These are phyloP conservation scores for Takifugu ocellatus DNA, from an alignment of 2,797 vertebrate genomes.

Conservation along the genomic window DNA sequence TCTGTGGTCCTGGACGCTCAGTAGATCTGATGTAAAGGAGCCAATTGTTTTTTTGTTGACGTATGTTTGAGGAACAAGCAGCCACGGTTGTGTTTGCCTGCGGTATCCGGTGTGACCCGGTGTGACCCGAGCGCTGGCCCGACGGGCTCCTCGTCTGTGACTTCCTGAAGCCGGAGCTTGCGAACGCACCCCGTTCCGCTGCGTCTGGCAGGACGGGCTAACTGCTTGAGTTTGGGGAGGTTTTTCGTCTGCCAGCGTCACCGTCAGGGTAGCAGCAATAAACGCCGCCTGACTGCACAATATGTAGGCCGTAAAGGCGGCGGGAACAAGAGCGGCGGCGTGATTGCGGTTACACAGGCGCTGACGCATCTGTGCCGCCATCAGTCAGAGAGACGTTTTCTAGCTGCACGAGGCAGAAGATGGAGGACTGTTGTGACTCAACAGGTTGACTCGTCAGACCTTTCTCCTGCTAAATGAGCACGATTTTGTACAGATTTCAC, in stretches of 20 bases:
- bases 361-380: background rate
- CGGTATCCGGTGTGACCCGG: slow-evolving; percentile 57
- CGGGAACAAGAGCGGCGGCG: too few relatives aligned
- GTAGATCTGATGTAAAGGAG: slow-evolving; percentile 8
- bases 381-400: background rate
- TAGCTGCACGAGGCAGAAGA: background rate
- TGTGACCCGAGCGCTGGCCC: slow-evolving; percentile 50
- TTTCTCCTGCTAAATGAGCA: too few relatives aligned
- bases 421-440: background rate
- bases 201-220: background rate
- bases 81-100: slow-evolving; percentile 61
- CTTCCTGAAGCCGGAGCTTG: slow-evolving; percentile 32
- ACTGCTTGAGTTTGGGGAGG: too few relatives aligned
- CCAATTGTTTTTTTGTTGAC: slow-evolving; percentile 10
- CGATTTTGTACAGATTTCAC: too few relatives aligned
- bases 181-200: slow-evolving; percentile 13
- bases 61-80: slow-evolving; percentile 57
- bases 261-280: background rate
- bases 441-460: too few relatives aligned
- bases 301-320: background rate
- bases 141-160: slow-evolving; percentile 28
- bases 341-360: background rate
- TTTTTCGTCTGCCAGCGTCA: background rate
- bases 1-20: slow-evolving; percentile 17
- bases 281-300: background rate